Base-by-base conservation (phyloP, 2,888 invertebrate genomes). In the Homarus gammarus region DNA sequence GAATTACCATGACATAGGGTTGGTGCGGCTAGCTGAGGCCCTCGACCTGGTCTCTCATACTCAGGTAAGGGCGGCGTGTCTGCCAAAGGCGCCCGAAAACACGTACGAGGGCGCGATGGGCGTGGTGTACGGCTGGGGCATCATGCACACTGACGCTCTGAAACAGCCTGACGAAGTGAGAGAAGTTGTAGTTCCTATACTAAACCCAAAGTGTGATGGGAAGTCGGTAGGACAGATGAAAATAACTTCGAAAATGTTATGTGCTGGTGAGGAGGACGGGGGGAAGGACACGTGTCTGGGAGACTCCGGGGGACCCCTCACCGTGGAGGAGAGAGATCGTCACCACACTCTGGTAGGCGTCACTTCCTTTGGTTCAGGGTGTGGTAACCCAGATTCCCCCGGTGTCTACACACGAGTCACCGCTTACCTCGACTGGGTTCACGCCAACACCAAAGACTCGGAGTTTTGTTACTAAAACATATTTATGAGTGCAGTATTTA, bases 251-350 rank as follows among this genome's bases (percentile, higher is more conserved):
- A 10, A 33, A 31, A 85, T 85, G 85, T 27, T 85, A 1, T 85
- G 85, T 49, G 85, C 85, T 31, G 85, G 78, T 0, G 40, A 61
- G 0, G 27, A 51, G 56, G 12, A 77, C n/a, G 85, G 85, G 0
- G 78, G 85, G n/a, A 77, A 85, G 38, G 85, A 85, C 22, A 49
- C 85, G 33, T 85, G 85, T 36, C 70, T 56, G 56, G 90, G 90
- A n/a, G 90, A 91, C 79, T 87, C 87, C 68, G 91, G 91, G 31
- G 91, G 91, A 0, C 85, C 91, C 12, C 73, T 91, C 3, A 75
- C 75, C 12, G 83, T 91, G 85, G 40, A n/a, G 61, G 61, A 84
- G 73, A 33, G 49, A 12, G 64, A 72, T 3, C 44, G 33, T 8
- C 81, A 70, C 36, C 81, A 70, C 36, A 61, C 56, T 8, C 49